phyloP scores from a whole-genome alignment of 1,140 invertebrate species.

The Phortica variegata region DNA sequence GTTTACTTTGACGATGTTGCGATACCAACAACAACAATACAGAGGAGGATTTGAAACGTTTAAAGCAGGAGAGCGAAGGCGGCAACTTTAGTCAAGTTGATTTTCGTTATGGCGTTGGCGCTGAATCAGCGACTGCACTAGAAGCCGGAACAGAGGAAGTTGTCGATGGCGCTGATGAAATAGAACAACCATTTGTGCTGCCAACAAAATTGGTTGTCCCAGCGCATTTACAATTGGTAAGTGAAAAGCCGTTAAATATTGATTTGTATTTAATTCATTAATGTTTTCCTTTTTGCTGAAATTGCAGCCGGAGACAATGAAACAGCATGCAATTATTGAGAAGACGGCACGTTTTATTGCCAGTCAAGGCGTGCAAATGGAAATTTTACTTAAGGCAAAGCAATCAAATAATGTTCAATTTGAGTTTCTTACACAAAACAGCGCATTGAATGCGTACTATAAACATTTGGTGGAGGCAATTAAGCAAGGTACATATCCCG shows the following conservation, averaged over 20 bases:
- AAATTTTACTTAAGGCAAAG: conserved; percentile 96
- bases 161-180: conserved; percentile 58
- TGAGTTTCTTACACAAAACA: conserved; percentile 86
- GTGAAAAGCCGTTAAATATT: conserved; percentile 29
- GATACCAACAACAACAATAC: conserved; percentile 9
- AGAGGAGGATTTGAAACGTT: conserved; percentile 90
- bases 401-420: conserved; percentile 93
- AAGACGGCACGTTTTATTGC: conserved; percentile 95
- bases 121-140: conserved; percentile 3
- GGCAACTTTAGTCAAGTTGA: conserved; percentile 74
- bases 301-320: conserved; percentile 83
- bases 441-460: conserved; percentile 87
- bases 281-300: not conserved
- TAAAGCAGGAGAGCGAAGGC: conserved; percentile 65
- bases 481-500: conserved; percentile 77
- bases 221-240: conserved; percentile 71
- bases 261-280: not conserved
- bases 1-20: too few species aligned
- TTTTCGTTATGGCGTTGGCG: conserved; percentile 71
- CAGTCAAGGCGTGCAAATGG: conserved; percentile 94
- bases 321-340: conserved; percentile 92
- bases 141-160: conserved; percentile 55
- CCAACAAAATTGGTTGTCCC: conserved; percentile 70
- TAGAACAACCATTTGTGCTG: conserved; percentile 71
- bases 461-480: conserved; percentile 78